Conservation (phyloP, 1,140 invertebrate genomes). For the Heliconius melpomene region DNA sequence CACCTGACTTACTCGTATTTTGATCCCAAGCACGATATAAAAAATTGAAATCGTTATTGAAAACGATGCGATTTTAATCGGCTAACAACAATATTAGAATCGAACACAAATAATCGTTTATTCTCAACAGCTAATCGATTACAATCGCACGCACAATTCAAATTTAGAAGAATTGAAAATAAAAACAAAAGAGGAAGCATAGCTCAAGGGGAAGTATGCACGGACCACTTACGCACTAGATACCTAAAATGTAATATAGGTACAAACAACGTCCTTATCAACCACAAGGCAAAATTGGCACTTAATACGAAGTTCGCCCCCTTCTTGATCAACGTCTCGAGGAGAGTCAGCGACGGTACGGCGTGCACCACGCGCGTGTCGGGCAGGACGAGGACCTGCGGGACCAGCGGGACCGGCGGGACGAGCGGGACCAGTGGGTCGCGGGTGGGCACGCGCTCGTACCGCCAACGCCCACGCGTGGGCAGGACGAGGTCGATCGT, state of each 20-base stretch:
- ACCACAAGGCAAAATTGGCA: conserved; percentile 82
- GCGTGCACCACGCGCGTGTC: conserved; percentile 20
- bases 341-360: conserved; percentile 39
- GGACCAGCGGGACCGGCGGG: conserved; percentile 7
- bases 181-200: conserved; percentile 42
- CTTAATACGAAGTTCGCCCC: conserved; percentile 76
- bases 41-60: conserved; percentile 45
- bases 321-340: conserved; percentile 60
- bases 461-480: conserved; percentile 3
- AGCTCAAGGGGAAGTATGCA: conserved; percentile 47
- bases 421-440: neutral
- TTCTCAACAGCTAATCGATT: neutral
- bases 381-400: neutral
- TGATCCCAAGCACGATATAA: conserved; percentile 78
- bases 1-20: conserved; percentile 65
- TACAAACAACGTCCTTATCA: conserved; percentile 79
- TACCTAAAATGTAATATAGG: conserved; percentile 79
- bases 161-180: conserved; percentile 1
- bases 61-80: conserved; percentile 4
- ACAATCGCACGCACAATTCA: neutral
- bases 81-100: no score
- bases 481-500: conserved; percentile 29
- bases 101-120: neutral
- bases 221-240: conserved; percentile 76
- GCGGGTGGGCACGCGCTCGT: conserved; percentile 21